Evolutionary conservation across 2,888 invertebrate species (phyloP), one percentile per base, ranked within the genome.

Genomic region (Lobophora halterata): DNA sequence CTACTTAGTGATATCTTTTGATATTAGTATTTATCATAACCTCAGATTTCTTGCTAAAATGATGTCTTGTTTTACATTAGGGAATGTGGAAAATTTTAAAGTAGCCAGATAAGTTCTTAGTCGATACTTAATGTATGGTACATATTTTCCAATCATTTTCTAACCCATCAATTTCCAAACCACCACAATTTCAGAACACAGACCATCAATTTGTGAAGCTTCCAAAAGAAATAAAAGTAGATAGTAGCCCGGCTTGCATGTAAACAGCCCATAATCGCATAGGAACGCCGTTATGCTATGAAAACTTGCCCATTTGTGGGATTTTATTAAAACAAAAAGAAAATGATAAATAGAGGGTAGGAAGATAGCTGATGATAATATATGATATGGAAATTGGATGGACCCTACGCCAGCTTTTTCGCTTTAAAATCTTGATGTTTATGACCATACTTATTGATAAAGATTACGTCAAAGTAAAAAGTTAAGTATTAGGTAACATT

Each of bases 221-320:
- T 32, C 41, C 33, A 47, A 44, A 49, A 41, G 33, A 45, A 49
- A 53, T 51, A 53, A 44, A 55, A 51, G 46, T 43, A 57, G 45
- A 46, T 46, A 31, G 55, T 31, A 38, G 41, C 35, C 37, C 12
- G 57, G 68, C 58, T 82, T 61, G 85, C 86, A 86, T 86, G 86
- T 77, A 72, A 81, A 81, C 70, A 61, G 61, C 56, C 78, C 79
- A 81, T 86, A 86, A 86, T 68, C 64, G 56, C 61, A 66, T 66
- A 73, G 70, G 71, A 46, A 64, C 62, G 61, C 62, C 57, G 62
- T 75, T 68, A 73, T 65, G 58, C 62, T 76, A 80, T 70, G 75
- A 75, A 78, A 81, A 80, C 77, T 79, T 72, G 66, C 65, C 70
- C 71, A 71, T 78, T 71, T 70, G 66, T 51, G 61, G 71, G 67